Conservation (phyloP, 1,140 invertebrate genomes). For the Caerostris extrusa region DNA sequence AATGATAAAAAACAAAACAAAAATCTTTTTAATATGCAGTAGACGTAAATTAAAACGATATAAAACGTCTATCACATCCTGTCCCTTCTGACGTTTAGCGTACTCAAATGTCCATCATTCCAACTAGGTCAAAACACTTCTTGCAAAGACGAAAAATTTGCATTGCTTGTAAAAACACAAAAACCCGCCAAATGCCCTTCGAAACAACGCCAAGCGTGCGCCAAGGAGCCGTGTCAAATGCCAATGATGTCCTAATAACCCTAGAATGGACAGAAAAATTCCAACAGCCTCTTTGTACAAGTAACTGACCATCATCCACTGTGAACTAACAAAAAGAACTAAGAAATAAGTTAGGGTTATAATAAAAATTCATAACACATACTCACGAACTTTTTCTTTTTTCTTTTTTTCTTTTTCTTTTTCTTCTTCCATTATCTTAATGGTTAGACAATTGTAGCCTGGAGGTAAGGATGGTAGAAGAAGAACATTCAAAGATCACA, state of each 20-base stretch:
- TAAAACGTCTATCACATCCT: neutral
- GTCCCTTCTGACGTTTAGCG: neutral
- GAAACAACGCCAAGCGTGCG: neutral
- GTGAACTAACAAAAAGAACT: neutral
- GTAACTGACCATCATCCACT: neutral
- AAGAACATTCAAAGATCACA: slow-evolving; percentile 20
- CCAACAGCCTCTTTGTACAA: neutral
- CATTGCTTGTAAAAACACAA: neutral
- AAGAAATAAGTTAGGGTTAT: neutral
- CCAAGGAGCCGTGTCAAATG: neutral
- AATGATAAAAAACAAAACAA: neutral
- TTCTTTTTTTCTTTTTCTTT: slow-evolving; percentile 8
- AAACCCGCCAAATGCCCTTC: neutral
- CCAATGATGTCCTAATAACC: slow-evolving; percentile 2
- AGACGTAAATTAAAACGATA: neutral
- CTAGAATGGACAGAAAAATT: neutral
- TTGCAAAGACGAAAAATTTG: neutral
- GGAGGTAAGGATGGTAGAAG: neutral
- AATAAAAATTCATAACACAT: slow-evolving; percentile 37
- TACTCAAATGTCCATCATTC: neutral
- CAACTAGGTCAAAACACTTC: slow-evolving; percentile 4
- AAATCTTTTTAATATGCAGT: neutral
- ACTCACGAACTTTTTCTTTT: slow-evolving; percentile 34
- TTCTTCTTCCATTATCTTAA: slow-evolving; percentile 16
- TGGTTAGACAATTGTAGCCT: slow-evolving; percentile 41